phyloP scores from a whole-genome alignment of 2,113 vertebrate genomes.

The Osmerus mordax region DNA sequence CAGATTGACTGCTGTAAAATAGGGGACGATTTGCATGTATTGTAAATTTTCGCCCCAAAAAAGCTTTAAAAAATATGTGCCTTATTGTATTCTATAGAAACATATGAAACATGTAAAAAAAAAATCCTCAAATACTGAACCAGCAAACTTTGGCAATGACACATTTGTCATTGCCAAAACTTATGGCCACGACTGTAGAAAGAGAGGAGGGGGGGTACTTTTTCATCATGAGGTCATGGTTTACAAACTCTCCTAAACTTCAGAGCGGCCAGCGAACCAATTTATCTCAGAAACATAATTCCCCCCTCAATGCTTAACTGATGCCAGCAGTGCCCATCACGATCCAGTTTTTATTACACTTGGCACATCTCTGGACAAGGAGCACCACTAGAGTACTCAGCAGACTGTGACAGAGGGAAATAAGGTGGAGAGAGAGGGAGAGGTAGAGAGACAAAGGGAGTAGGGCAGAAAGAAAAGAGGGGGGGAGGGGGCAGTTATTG shows the following conservation, averaged over 20 bases:
- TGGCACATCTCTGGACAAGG: conserved; percentile 50
- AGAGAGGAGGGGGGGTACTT: conserved; percentile 26
- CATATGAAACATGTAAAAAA: too few relatives aligned
- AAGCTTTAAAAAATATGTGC: too few relatives aligned
- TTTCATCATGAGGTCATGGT: conserved; percentile 52
- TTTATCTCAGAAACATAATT: conserved; percentile 56
- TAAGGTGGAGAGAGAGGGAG: neutral
- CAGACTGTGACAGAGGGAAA: conserved; percentile 10
- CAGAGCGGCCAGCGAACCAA: conserved; percentile 59
- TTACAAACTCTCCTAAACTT: conserved; percentile 56
- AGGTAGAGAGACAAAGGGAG: neutral
- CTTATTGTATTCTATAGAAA: too few relatives aligned
- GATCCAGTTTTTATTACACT: conserved; percentile 55
- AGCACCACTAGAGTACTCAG: conserved; percentile 22
- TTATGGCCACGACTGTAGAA: neutral
- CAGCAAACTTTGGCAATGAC: too few relatives aligned
- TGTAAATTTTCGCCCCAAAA: too few relatives aligned
- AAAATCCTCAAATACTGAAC: too few relatives aligned
- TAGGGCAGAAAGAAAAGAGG: neutral
- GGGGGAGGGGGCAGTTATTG: conserved; percentile 11
- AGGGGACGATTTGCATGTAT: too few relatives aligned
- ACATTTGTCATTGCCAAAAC: too few relatives aligned
- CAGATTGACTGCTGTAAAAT: too few relatives aligned
- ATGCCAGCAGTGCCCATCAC: conserved; percentile 47
- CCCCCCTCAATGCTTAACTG: conserved; percentile 24